Conservation (phyloP, 2,797 vertebrate species). For the Galagoides demidoff region DNA sequence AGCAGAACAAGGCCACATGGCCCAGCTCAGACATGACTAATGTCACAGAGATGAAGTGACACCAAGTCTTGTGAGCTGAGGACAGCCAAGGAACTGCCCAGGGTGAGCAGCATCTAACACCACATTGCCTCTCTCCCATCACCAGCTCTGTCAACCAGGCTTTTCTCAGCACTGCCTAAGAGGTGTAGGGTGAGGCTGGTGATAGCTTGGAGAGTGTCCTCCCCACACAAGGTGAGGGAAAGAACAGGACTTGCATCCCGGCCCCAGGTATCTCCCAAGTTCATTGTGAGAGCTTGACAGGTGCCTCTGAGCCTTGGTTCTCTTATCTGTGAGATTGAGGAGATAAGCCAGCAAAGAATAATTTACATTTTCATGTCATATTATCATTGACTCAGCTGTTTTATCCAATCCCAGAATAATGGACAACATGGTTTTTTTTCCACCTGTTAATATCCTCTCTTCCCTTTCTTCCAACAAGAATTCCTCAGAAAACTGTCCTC, state of each 20-base stretch:
- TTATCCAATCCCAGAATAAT: not conserved
- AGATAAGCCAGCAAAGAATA: not conserved
- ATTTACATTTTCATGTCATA: not conserved
- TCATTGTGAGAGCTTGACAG: not conserved
- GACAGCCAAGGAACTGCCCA: not conserved
- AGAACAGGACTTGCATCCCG: not conserved
- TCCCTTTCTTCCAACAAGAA: not conserved
- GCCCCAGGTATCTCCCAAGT: not conserved
- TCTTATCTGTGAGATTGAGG: not conserved
- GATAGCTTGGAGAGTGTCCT: not conserved
- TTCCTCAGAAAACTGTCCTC: not conserved
- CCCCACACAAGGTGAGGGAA: rapidly evolving
- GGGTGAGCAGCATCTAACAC: not conserved
- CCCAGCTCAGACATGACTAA: not conserved
- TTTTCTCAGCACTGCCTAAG: not conserved
- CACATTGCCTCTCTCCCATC: not conserved
- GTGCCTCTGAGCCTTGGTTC: not conserved
- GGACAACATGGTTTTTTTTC: not conserved
- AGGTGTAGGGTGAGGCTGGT: not conserved
- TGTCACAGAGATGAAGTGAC: not conserved
- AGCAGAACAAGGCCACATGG: not conserved
- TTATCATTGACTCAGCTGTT: not conserved
- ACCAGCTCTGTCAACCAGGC: not conserved
- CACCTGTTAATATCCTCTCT: not conserved
- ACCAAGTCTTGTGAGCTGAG: not conserved